Evolutionary conservation across 2,797 vertebrate species (phyloP).

Genomic region (Mareca strepera): DNA sequence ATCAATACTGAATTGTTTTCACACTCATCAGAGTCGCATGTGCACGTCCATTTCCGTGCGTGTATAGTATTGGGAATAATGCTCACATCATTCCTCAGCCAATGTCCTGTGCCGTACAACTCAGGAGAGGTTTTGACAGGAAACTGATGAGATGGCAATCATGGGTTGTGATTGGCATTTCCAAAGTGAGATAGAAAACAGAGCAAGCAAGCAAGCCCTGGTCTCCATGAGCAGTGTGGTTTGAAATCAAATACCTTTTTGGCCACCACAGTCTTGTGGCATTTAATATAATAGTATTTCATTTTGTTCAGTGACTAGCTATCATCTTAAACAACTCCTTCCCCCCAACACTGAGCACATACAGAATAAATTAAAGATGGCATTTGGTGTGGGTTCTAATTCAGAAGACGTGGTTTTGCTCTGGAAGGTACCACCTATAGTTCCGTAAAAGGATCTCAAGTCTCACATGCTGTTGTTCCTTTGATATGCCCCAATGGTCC

Average conservation of each 20-base stretch:
- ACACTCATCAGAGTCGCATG: not conserved
- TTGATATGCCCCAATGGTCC: not conserved
- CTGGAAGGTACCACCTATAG: not conserved
- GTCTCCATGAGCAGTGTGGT: not conserved
- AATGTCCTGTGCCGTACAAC: not conserved
- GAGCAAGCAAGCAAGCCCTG: not conserved
- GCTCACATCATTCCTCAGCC: not conserved
- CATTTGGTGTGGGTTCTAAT: not conserved
- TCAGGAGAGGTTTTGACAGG: not conserved
- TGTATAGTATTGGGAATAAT: not conserved
- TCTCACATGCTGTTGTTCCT: not conserved
- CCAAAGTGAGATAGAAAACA: not conserved
- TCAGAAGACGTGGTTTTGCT: not conserved
- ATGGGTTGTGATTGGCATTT: not conserved
- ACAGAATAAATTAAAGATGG: not conserved
- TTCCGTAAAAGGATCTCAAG: not conserved
- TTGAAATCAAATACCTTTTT: conserved; percentile 28
- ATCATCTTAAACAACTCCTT: not conserved
- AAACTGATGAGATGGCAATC: not conserved
- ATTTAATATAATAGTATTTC: conserved; percentile 1
- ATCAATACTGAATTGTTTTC: not conserved
- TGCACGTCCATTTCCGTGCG: not conserved
- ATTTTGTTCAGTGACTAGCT: not conserved
- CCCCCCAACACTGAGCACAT: not conserved
- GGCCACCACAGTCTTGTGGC: not conserved